A percentile compares a stretch with the other conserved stretches of the same genome.
These are phyloP conservation scores for Leptinotarsa haldemani DNA, from an alignment of 2,888 invertebrate species.

Conservation along the genomic window DNA sequence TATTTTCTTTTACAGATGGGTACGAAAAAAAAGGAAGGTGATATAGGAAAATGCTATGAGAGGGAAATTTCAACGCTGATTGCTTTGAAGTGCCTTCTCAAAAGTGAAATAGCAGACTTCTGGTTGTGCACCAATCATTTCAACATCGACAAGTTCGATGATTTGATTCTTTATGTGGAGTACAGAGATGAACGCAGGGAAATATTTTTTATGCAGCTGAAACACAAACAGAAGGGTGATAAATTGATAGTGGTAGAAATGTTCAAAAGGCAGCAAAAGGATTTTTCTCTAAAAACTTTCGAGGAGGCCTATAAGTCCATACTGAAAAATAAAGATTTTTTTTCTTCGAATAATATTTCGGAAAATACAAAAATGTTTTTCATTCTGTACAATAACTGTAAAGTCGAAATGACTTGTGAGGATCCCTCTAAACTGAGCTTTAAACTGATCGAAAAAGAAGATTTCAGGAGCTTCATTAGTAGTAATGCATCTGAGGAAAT, in stretches of 20 bases:
- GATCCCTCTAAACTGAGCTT: conserved; percentile 21
- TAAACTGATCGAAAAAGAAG: background rate
- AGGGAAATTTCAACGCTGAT: conserved; percentile 19
- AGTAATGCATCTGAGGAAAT: conserved; percentile 9
- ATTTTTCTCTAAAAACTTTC: conserved; percentile 25
- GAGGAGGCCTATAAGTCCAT: conserved; percentile 24
- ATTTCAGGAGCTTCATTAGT: conserved; percentile 22
- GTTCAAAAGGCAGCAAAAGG: conserved; percentile 18
- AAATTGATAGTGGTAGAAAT: conserved; percentile 21
- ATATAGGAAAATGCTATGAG: conserved; percentile 34
- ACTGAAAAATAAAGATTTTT: conserved; percentile 2
- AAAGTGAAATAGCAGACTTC: conserved; percentile 27
- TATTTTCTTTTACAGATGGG: background rate
- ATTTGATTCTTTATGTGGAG: conserved; percentile 25
- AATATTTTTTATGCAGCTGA: conserved; percentile 29
- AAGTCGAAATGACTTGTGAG: background rate
- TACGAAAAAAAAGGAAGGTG: conserved; percentile 12
- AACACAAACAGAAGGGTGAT: conserved; percentile 21
- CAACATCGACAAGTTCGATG: conserved; percentile 29
- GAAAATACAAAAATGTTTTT: conserved; percentile 20
- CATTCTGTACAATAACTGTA: conserved; percentile 16
- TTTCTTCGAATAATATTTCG: conserved; percentile 1
- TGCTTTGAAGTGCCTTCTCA: conserved; percentile 31
- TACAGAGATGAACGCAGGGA: conserved; percentile 15
- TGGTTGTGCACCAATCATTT: conserved; percentile 29